These are phyloP conservation scores for Zeugodacus cucurbitae DNA, from an alignment of 1,140 invertebrate genomes.

Conservation along the genomic window DNA sequence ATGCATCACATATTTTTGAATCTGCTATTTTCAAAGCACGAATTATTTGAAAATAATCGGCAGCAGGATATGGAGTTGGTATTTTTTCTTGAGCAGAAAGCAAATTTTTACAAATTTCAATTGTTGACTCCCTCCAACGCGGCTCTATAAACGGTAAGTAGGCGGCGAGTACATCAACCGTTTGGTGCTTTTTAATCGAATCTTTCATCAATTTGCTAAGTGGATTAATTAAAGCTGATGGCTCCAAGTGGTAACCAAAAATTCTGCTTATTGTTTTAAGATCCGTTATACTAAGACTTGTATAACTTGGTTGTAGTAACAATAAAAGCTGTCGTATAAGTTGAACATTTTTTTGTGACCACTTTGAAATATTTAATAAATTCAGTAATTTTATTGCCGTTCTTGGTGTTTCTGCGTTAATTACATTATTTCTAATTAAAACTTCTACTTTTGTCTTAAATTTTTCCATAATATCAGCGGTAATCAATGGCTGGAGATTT, in stretches of 20 bases:
- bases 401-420: slow-evolving; percentile 49
- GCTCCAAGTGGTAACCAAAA: slow-evolving; percentile 60
- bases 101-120: slow-evolving; percentile 56
- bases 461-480: slow-evolving; percentile 46
- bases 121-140: slow-evolving; percentile 56
- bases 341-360: slow-evolving; percentile 53
- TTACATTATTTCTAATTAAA: slow-evolving; percentile 45
- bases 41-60: slow-evolving; percentile 62
- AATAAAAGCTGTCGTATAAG: slow-evolving; percentile 52
- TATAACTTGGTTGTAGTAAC: slow-evolving; percentile 46
- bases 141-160: slow-evolving; percentile 58
- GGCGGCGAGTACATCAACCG: slow-evolving; percentile 52
- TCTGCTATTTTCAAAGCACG: slow-evolving; percentile 66
- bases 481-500: slow-evolving; percentile 54
- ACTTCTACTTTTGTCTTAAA: slow-evolving; percentile 50
- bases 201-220: slow-evolving; percentile 48
- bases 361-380: slow-evolving; percentile 55
- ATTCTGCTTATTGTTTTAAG: slow-evolving; percentile 52
- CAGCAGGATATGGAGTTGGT: slow-evolving; percentile 46
- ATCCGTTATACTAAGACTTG: slow-evolving; percentile 45
- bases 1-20: slow-evolving; percentile 60
- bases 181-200: slow-evolving; percentile 46
- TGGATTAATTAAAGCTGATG: slow-evolving; percentile 48
- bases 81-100: slow-evolving; percentile 51
- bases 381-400: slow-evolving; percentile 57